Evolutionary conservation across 2,113 vertebrate genomes (phyloP).

Genomic region (Rafetus swinhoei): DNA sequence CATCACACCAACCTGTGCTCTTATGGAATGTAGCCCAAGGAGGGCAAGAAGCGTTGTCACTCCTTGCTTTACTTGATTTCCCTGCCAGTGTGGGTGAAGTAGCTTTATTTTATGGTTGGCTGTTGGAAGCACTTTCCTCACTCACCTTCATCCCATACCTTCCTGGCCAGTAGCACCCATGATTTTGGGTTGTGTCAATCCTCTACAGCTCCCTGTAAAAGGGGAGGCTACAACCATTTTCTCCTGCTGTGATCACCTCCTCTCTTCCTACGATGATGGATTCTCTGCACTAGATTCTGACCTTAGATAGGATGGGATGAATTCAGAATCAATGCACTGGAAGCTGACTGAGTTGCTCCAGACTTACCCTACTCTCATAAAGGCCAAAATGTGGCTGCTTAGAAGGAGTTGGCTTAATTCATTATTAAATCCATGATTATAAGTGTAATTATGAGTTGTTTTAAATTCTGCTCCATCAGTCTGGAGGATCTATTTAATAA

Average conservation of each 20-base stretch:
- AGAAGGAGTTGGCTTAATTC: constrained; percentile 30
- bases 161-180: not conserved
- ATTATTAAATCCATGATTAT: not conserved
- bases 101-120: not conserved
- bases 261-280: not conserved
- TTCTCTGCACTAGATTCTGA: not conserved
- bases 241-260: not conserved
- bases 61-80: not conserved
- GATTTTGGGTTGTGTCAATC: not conserved
- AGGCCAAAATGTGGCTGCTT: constrained; percentile 36
- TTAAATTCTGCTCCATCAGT: not conserved
- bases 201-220: too few species aligned
- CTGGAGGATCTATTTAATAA: not conserved
- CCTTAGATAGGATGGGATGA: constrained; percentile 24
- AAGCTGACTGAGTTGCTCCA: constrained; percentile 11
- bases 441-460: not conserved
- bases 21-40: not conserved
- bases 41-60: constrained; percentile 14
- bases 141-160: not conserved
- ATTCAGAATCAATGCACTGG: constrained; percentile 33
- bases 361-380: constrained; percentile 37
- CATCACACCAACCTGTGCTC: constrained; percentile 15
- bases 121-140: not conserved
- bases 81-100: not conserved
- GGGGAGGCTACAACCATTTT: not conserved